Percentiles rank a stretch among this genome's conserved stretches.
phyloP scores from a whole-genome alignment of 64 coral and sea anemone species.

The Stichodactyla mertensii region DNA sequence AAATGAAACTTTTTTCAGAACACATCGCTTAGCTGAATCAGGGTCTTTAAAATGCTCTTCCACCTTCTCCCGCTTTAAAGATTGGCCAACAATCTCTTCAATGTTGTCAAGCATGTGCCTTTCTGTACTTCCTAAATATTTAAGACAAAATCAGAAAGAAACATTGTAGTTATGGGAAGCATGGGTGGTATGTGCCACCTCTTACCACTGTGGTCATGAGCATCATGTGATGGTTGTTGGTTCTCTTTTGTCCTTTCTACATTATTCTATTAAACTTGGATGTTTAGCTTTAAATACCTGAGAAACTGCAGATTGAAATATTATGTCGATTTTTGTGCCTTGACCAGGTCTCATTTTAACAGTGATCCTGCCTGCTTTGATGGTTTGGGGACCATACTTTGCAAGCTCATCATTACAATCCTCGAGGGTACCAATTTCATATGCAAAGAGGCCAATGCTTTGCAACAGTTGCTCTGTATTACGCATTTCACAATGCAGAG shows the following conservation, averaged over 20 bases:
- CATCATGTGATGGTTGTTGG: too few relatives aligned
- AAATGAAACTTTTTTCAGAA: slow-evolving; percentile 14
- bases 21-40: neutral
- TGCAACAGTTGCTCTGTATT: neutral
- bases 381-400: neutral
- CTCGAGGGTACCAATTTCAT: slow-evolving; percentile 31
- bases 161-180: neutral
- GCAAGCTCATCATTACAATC: neutral
- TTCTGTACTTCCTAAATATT: slow-evolving; percentile 8
- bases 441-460: slow-evolving; percentile 22
- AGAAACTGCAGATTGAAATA: slow-evolving; percentile 8
- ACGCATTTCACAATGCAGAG: neutral
- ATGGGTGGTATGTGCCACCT: too few relatives aligned
- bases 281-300: slow-evolving; percentile 1
- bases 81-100: neutral
- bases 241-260: too few relatives aligned
- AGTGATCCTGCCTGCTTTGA: slow-evolving; percentile 4
- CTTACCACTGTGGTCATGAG: too few relatives aligned
- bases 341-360: slow-evolving; percentile 23
- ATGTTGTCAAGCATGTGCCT: neutral
- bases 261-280: too few relatives aligned
- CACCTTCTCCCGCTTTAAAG: neutral
- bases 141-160: neutral
- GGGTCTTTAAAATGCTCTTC: slow-evolving; percentile 8
- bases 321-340: slow-evolving; percentile 4